These are phyloP conservation scores for Anas bahamensis DNA, from an alignment of 2,797 vertebrate species.

Conservation along the genomic window DNA sequence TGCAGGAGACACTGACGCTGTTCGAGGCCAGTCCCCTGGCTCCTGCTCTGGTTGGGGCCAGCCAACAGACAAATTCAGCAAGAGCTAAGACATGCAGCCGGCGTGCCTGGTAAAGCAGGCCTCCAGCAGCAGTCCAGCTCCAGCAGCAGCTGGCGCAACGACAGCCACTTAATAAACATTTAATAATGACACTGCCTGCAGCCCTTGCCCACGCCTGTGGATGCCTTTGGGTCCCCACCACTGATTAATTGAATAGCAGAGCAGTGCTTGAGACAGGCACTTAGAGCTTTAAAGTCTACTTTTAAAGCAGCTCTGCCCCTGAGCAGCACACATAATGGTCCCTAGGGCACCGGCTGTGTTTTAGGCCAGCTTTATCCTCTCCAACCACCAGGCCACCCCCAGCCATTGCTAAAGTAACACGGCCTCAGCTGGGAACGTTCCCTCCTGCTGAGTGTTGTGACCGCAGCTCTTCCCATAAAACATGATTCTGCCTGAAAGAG, in stretches of 20 bases:
- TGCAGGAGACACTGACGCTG: neutral
- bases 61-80: neutral
- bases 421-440: neutral
- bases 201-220: fast-evolving
- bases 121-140: neutral
- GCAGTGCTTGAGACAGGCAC: neutral
- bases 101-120: neutral
- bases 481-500: neutral
- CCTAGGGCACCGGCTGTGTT: neutral
- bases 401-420: neutral
- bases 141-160: neutral
- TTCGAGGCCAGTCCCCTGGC: neutral
- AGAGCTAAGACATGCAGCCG: neutral
- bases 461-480: neutral
- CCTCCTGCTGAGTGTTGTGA: neutral
- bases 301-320: neutral
- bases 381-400: too few relatives aligned
- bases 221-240: neutral
- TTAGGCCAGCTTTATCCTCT: neutral
- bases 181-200: neutral
- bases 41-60: neutral
- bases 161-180: neutral
- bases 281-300: neutral
- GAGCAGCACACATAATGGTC: neutral
- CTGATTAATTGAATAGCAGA: neutral